These are phyloP conservation scores for Morinoia aosen DNA, from an alignment of 2,888 invertebrate genomes.

Conservation along the genomic window DNA sequence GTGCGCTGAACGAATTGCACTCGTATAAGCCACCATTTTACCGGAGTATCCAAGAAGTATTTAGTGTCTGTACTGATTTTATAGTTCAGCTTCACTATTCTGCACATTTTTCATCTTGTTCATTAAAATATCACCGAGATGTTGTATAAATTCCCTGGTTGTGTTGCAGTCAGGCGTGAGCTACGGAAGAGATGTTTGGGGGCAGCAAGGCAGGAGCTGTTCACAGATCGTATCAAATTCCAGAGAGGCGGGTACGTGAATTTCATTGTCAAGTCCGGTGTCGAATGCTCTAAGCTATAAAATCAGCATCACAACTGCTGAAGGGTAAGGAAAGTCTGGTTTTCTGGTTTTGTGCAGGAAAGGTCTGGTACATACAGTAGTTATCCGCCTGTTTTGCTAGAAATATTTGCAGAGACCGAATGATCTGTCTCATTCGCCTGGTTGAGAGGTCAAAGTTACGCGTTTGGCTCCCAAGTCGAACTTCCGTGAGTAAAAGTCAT, in stretches of 20 bases:
- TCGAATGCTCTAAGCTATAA: not conserved
- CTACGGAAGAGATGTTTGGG: not conserved
- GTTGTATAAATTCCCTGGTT: not conserved
- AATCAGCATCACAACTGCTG: not conserved
- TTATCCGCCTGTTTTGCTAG: not conserved
- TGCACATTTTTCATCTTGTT: not conserved
- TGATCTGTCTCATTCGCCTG: not conserved
- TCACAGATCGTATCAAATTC: not conserved
- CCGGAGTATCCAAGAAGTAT: not conserved
- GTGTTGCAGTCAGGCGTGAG: not conserved
- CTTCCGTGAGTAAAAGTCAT: not conserved
- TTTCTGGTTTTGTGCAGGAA: not conserved
- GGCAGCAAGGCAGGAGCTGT: not conserved
- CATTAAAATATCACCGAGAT: not conserved
- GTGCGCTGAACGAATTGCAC: not conserved
- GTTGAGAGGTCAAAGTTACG: not conserved
- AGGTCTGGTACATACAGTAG: not conserved
- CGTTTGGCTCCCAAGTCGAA: not conserved
- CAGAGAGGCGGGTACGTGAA: not conserved
- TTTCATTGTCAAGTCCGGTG: not conserved
- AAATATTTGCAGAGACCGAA: not conserved
- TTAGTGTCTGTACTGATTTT: not conserved
- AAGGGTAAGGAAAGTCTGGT: not conserved
- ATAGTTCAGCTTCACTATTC: not conserved
- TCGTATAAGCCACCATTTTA: not conserved